phyloP scores from a whole-genome alignment of 2,113 vertebrate genomes.

The Nothoprocta perdicaria region DNA sequence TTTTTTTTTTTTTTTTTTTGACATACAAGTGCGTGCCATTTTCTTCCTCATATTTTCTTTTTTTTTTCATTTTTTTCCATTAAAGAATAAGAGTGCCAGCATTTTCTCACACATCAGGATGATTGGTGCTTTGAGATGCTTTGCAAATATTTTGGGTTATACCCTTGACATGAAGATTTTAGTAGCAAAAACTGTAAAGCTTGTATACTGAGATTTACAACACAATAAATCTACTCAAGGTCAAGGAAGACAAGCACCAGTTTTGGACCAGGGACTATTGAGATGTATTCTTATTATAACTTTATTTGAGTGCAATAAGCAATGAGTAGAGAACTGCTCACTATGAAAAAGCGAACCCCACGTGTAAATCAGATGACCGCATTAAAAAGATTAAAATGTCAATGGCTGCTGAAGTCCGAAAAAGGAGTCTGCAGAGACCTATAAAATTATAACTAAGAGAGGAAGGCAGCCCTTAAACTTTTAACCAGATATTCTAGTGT shows the following conservation, averaged over 20 bases:
- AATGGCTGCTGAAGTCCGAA: slow-evolving; percentile 79
- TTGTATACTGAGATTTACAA: slow-evolving; percentile 62
- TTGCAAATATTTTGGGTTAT: slow-evolving; percentile 46
- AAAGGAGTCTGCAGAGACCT: slow-evolving; percentile 77
- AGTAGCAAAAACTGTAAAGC: slow-evolving; percentile 26
- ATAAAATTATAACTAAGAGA: slow-evolving; percentile 80
- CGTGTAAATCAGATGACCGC: slow-evolving; percentile 76
- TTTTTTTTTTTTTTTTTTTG: neutral
- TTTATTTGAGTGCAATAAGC: slow-evolving; percentile 78
- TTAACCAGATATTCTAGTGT: slow-evolving; percentile 75
- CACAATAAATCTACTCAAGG: slow-evolving; percentile 64
- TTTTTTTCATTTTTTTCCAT: neutral
- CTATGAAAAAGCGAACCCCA: slow-evolving; percentile 63
- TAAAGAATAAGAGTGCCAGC: neutral
- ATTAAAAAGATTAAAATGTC: slow-evolving; percentile 85
- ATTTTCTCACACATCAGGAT: neutral
- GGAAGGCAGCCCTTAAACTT: slow-evolving; percentile 74
- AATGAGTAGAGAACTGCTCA: slow-evolving; percentile 39
- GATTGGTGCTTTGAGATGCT: neutral
- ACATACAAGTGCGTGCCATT: neutral
- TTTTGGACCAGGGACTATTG: slow-evolving; percentile 68
- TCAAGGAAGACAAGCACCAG: slow-evolving; percentile 57
- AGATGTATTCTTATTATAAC: slow-evolving; percentile 74
- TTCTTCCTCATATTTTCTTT: neutral
- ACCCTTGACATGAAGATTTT: slow-evolving; percentile 45